Percentiles rank a stretch among this genome's conserved stretches.
Evolutionary conservation across 1,140 invertebrate genomes (phyloP).

Genomic region (Aporrectodea caliginosa): DNA sequence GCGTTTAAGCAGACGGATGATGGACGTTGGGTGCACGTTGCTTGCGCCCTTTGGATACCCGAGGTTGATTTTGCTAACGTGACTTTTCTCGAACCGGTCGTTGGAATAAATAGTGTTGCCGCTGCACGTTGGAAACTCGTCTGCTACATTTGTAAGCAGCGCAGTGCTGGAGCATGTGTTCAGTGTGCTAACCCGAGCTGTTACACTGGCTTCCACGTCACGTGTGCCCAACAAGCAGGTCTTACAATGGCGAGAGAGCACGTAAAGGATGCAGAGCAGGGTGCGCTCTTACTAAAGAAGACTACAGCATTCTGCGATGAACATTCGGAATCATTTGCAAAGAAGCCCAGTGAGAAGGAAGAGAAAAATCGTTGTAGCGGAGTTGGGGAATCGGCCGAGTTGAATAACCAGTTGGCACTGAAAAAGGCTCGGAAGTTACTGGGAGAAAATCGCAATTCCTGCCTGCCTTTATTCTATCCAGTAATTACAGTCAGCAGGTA

Average conservation of each 20-base stretch:
- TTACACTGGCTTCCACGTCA: constrained; percentile 96
- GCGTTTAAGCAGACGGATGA: constrained; percentile 98
- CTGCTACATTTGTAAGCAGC: constrained; percentile 94
- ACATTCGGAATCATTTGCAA: constrained; percentile 21
- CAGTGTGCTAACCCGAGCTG: constrained; percentile 96
- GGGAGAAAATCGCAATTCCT: background rate
- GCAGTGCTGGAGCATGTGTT: constrained; percentile 90
- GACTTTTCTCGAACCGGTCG: constrained; percentile 87
- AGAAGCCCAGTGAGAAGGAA: constrained; percentile 21
- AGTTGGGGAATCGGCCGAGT: background rate
- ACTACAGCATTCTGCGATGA: constrained; percentile 39
- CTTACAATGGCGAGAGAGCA: background rate
- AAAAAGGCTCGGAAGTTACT: background rate
- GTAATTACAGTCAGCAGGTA: background rate
- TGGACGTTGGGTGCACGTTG: constrained; percentile 94
- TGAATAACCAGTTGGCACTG: background rate
- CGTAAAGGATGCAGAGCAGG: constrained; percentile 72
- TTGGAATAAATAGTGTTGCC: constrained; percentile 93
- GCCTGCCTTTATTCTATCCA: background rate
- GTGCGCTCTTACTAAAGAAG: constrained; percentile 79
- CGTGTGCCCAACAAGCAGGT: constrained; percentile 94
- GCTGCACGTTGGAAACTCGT: constrained; percentile 78
- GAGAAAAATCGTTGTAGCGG: background rate
- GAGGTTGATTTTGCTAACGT: constrained; percentile 93
- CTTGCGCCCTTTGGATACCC: constrained; percentile 97